phyloP scores from a whole-genome alignment of 2,113 vertebrate species.

The Turdus rufiventris region DNA sequence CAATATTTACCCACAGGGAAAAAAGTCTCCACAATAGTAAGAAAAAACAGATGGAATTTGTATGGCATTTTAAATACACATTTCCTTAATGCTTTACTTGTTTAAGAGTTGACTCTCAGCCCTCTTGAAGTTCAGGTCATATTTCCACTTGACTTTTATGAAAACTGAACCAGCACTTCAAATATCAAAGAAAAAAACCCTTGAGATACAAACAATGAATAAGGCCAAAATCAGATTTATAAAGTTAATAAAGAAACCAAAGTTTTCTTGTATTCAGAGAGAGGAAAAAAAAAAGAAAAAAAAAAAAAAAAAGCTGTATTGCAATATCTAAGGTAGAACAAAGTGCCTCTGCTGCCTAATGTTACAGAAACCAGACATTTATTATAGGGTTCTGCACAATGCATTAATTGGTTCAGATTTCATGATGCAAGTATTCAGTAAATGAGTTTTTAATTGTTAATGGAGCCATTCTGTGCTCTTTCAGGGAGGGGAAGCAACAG shows the following conservation, averaged over 20 bases:
- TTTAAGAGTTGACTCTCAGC: not conserved
- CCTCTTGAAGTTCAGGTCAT: constrained; percentile 5
- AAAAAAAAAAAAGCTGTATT: not conserved
- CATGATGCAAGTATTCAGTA: not conserved
- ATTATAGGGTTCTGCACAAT: not conserved
- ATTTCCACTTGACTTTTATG: constrained; percentile 15
- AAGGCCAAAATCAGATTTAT: not conserved
- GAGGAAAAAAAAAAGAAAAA: not conserved
- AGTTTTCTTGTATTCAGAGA: not conserved
- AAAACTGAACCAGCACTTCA: not conserved
- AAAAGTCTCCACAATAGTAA: not conserved
- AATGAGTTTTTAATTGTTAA: not conserved
- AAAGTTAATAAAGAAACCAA: not conserved
- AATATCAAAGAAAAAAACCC: constrained; percentile 4
- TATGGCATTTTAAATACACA: not conserved
- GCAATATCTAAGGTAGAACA: not conserved
- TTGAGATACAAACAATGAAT: not conserved
- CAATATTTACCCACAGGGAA: not conserved
- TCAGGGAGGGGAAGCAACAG: not conserved
- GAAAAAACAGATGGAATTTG: not conserved
- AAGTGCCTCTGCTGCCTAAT: not conserved
- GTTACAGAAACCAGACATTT: not conserved
- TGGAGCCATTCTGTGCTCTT: not conserved
- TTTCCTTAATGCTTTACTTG: constrained; percentile 15
- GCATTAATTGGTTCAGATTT: not conserved